Evolutionary conservation across 2,888 invertebrate genomes (phyloP), one percentile per base, ranked within the genome.

Genomic region (Pseudoips prasinana): DNA sequence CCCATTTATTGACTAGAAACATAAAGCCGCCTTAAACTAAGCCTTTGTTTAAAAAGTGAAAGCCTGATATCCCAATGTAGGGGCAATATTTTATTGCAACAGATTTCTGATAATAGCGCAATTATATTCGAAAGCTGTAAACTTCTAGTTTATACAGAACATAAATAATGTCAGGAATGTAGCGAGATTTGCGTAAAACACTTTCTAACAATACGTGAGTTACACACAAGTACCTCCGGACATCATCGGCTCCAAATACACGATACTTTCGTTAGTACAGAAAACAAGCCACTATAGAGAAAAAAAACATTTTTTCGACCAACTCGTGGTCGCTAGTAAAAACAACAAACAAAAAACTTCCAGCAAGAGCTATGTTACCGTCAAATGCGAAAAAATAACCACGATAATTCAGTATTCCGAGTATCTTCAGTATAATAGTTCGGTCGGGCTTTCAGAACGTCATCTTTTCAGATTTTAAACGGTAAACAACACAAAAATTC

Each of bases 151-250:
- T 53, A 48, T 46, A 39, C 36, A 42, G 37, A 31, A 46, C 47
- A 63, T 62, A 62, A 66, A 64, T 54, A 58, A 55, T 45, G 45
- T 38, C 53, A 41, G 46, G 35, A 46, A 35, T 39, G 46, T 41
- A 50, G 45, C 30, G 36, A 59, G 47, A 57, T 61, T 62, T 45
- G 47, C 54, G 62, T 48, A 48, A 61, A 72, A 67, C 58, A 66
- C 66, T 74, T n/a, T 71, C 67, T 66, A 73, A 76, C 71, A 74
- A 73, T 68, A 69, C 62, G 56, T 60, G 58, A 56, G 58, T 41
- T 36, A 54, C 43, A 33, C 31, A 37, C 50, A 46, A 50, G 27
- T 35, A 66, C 60, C n/a, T n/a, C n/a, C n/a, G n/a, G n/a, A n/a
- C n/a, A n/a, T n/a, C n/a, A n/a, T n/a, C n/a, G n/a, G n/a, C n/a